Conservation (phyloP, 2,797 vertebrate genomes). For the Sylvia borin region DNA sequence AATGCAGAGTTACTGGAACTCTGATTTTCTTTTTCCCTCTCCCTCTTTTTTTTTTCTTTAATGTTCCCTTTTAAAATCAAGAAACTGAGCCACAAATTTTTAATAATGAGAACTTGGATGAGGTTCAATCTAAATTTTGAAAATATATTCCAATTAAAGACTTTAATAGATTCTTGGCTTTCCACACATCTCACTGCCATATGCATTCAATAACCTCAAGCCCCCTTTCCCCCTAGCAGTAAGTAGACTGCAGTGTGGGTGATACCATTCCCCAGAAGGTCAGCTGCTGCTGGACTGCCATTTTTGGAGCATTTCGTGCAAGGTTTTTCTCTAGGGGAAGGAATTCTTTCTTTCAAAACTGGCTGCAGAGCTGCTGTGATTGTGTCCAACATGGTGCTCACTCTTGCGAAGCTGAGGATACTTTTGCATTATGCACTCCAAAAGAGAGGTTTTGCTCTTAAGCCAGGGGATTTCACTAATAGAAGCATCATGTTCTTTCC, state of each 20-base stretch:
- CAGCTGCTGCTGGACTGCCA: conserved; percentile 61
- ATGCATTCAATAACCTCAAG: conserved; percentile 84
- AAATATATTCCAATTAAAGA: conserved; percentile 82
- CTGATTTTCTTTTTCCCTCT: not conserved
- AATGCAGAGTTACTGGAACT: conserved; percentile 57
- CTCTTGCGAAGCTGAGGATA: not conserved
- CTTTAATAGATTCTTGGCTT: conserved; percentile 83
- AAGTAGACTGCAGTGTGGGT: conserved; percentile 52
- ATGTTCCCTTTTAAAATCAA: conserved; percentile 51
- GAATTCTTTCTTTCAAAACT: not conserved
- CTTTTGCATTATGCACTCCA: not conserved
- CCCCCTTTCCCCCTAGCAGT: conserved; percentile 32
- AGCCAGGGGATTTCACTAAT: not conserved
- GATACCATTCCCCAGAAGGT: conserved; percentile 75
- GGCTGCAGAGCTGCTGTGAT: not conserved
- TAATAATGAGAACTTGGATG: conserved; percentile 87
- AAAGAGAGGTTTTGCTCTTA: not conserved
- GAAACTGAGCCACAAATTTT: conserved; percentile 81
- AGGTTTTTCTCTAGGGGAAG: not conserved
- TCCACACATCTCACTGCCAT: conserved; percentile 78
- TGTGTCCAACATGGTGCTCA: not conserved
- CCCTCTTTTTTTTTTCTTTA: not conserved
- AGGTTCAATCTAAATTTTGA: conserved; percentile 78
- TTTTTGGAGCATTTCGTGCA: not conserved
- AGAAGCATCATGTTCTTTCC: not conserved